Conservation (phyloP, 2,888 invertebrate genomes). For the Argyra leucocephala region DNA sequence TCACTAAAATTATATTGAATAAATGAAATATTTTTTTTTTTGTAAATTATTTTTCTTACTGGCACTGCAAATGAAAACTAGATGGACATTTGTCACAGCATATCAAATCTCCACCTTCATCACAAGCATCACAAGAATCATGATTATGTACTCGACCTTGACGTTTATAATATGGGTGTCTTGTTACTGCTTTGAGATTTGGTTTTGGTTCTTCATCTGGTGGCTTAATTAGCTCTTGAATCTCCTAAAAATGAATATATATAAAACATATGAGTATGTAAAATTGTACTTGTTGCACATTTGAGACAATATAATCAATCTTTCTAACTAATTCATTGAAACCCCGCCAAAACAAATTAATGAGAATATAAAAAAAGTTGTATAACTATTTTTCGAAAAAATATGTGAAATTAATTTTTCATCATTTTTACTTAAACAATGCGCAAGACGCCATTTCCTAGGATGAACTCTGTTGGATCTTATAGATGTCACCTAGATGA, state of each 20-base stretch:
- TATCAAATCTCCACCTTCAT: constrained; percentile 87
- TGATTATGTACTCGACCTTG: constrained; percentile 86
- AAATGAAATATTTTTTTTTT: background rate
- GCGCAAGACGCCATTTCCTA: constrained; percentile 8
- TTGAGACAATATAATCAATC: background rate
- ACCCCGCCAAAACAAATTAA: background rate
- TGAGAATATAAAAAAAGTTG: background rate
- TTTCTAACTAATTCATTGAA: background rate
- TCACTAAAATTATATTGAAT: constrained; percentile 52
- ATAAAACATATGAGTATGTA: background rate
- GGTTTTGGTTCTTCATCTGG: constrained; percentile 63
- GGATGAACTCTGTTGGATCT: background rate
- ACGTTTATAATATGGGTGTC: constrained; percentile 74
- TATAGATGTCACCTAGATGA: background rate
- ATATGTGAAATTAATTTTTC: background rate
- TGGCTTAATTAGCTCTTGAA: constrained; percentile 78
- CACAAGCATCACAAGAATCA: constrained; percentile 88
- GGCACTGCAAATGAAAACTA: constrained; percentile 91
- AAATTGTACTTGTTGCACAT: background rate
- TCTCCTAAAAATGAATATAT: constrained; percentile 52
- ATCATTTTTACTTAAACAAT: constrained; percentile 1
- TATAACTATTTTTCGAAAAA: background rate
- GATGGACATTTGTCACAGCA: constrained; percentile 95
- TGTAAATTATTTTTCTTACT: constrained; percentile 51
- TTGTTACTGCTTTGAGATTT: constrained; percentile 51